Evolutionary conservation across 2,888 invertebrate genomes (phyloP).

Genomic region (Aplocera efformata): DNA sequence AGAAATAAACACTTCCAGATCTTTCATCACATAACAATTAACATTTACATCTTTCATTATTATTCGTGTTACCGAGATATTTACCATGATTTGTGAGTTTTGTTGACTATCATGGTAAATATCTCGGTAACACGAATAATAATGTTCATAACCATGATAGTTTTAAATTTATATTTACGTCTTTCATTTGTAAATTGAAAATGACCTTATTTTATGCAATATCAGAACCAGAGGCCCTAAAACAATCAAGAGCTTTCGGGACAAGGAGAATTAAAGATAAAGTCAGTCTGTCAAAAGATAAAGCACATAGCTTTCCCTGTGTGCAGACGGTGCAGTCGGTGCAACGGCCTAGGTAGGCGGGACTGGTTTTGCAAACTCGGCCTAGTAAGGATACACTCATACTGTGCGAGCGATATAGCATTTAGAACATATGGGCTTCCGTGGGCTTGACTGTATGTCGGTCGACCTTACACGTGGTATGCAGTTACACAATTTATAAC

Average conservation of each 20-base stretch:
- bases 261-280: neutral
- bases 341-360: slow-evolving; percentile 57
- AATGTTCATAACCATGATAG: too few relatives aligned
- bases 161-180: too few relatives aligned
- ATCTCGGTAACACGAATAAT: too few relatives aligned
- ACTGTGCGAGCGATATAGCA: slow-evolving; percentile 14
- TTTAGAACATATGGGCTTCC: slow-evolving; percentile 9
- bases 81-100: too few relatives aligned
- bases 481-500: slow-evolving; percentile 6
- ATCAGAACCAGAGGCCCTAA: too few relatives aligned
- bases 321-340: slow-evolving; percentile 24
- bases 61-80: too few relatives aligned
- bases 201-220: too few relatives aligned
- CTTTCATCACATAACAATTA: too few relatives aligned
- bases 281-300: slow-evolving; percentile 7
- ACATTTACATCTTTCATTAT: too few relatives aligned
- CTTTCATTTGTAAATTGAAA: too few relatives aligned
- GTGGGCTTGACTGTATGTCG: slow-evolving; percentile 5
- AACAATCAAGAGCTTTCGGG: slow-evolving; percentile 25
- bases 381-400: slow-evolving; percentile 22
- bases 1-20: too few relatives aligned
- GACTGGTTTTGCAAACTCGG: slow-evolving; percentile 34
- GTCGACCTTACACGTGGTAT: neutral
- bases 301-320: slow-evolving; percentile 11
- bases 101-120: too few relatives aligned